Conservation (phyloP, 2,113 vertebrate genomes). For the Cochlearius cochlearius region DNA sequence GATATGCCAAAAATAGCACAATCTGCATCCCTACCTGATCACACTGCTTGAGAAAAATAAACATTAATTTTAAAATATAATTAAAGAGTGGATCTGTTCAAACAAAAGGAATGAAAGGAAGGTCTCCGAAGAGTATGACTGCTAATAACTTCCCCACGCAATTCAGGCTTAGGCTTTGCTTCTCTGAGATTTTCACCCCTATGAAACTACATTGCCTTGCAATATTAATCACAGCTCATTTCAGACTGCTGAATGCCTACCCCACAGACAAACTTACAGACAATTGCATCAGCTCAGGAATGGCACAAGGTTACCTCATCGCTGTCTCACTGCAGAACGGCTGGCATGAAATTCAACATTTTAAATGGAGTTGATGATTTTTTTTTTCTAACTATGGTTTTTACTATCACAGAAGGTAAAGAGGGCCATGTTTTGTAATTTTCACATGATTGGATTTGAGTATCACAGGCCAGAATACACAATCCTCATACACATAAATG, state of each 20-base stretch:
- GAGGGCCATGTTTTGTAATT: background rate
- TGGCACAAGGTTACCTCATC: background rate
- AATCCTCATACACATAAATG: background rate
- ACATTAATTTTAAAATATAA: background rate
- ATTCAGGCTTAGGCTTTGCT: background rate
- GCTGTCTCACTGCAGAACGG: background rate
- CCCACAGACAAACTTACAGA: background rate
- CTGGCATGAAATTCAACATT: background rate
- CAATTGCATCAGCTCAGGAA: background rate
- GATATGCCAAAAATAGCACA: background rate
- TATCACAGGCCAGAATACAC: background rate
- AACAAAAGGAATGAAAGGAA: background rate
- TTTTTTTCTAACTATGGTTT: background rate
- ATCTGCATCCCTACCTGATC: background rate
- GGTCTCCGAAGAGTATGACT: background rate
- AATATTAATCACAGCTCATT: background rate
- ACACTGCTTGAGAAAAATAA: background rate
- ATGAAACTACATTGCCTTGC: background rate
- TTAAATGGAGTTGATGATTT: background rate
- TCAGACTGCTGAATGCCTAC: background rate
- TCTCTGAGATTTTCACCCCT: background rate
- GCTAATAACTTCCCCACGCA: background rate
- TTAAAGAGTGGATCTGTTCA: background rate
- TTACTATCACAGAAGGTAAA: background rate
- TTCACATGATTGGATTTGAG: rapidly evolving